These are phyloP conservation scores for Omphaloscelis lunosa DNA, from an alignment of 2,888 invertebrate species.

Conservation along the genomic window DNA sequence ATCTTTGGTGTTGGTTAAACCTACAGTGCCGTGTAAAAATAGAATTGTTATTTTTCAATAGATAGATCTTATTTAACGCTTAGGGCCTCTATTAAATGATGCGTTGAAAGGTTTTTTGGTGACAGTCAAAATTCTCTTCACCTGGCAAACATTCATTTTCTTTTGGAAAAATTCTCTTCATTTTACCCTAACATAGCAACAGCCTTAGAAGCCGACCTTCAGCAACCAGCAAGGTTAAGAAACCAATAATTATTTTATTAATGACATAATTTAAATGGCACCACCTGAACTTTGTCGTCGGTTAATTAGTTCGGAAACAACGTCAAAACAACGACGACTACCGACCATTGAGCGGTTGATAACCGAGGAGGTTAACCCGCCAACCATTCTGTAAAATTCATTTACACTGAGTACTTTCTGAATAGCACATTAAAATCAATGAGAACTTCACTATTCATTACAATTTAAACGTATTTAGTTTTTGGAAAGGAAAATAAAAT, in stretches of 20 bases:
- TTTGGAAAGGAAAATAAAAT: not conserved
- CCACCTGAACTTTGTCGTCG: constrained; percentile 42
- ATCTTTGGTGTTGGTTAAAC: not conserved
- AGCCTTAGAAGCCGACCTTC: not conserved
- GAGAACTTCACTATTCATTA: constrained; percentile 31
- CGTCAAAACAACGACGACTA: constrained; percentile 5
- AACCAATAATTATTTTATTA: constrained; percentile 8
- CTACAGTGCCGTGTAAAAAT: not conserved
- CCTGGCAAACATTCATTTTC: too few relatives aligned
- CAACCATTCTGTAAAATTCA: constrained; percentile 14
- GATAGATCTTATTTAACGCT: not conserved
- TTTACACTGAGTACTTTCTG: constrained; percentile 17
- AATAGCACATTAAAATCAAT: constrained; percentile 26
- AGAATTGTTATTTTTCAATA: not conserved
- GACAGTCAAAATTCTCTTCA: not conserved
- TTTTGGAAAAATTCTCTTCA: too few relatives aligned
- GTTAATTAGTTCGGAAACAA: constrained; percentile 42
- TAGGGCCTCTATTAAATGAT: too few relatives aligned
- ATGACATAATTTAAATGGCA: constrained; percentile 37
- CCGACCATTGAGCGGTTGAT: constrained; percentile 13
- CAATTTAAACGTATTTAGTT: constrained; percentile 25
- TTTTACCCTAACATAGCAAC: too few relatives aligned
- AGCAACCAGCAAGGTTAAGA: not conserved
- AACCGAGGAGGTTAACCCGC: constrained; percentile 18
- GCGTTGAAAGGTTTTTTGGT: not conserved